These are phyloP conservation scores for Scomber colias DNA, from an alignment of 2,113 vertebrate species.

Conservation along the genomic window DNA sequence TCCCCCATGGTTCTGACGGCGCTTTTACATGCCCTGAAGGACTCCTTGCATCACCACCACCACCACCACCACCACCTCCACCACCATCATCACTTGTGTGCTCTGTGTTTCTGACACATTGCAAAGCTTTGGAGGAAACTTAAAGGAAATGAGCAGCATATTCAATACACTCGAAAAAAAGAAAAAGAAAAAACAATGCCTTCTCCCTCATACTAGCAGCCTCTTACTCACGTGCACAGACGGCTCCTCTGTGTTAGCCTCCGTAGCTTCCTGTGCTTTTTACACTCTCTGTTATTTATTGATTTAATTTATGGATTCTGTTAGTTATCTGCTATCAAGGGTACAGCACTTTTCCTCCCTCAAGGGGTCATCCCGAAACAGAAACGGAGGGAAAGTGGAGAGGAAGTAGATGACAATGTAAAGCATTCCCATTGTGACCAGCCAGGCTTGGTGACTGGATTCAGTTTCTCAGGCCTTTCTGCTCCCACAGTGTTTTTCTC, in stretches of 20 bases:
- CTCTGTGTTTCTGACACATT: slow-evolving; percentile 47
- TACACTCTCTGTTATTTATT: slow-evolving; percentile 76
- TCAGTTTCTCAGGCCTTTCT: slow-evolving; percentile 67
- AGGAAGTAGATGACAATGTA: slow-evolving; percentile 81
- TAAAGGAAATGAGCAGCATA: slow-evolving; percentile 64
- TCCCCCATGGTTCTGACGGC: slow-evolving; percentile 50
- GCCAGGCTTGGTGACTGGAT: slow-evolving; percentile 71
- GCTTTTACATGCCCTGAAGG: slow-evolving; percentile 48
- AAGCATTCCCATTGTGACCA: slow-evolving; percentile 77
- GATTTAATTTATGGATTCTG: slow-evolving; percentile 78
- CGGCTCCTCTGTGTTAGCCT: slow-evolving; percentile 43
- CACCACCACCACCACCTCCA: too few species aligned
- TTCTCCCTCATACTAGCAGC: slow-evolving; percentile 49
- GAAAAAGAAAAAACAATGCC: slow-evolving; percentile 2
- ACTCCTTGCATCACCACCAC: slow-evolving; percentile 46
- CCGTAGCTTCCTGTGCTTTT: slow-evolving; percentile 71
- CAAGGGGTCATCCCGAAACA: slow-evolving; percentile 70
- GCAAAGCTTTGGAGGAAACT: slow-evolving; percentile 52
- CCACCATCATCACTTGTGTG: slow-evolving; percentile 10
- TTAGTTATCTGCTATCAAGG: slow-evolving; percentile 75
- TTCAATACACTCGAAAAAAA: slow-evolving; percentile 41
- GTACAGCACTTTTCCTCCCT: slow-evolving; percentile 67
- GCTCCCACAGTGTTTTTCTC: slow-evolving; percentile 61
- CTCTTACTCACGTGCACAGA: slow-evolving; percentile 32
- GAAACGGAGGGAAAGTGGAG: slow-evolving; percentile 75